Percentiles rank a stretch among this genome's conserved stretches.
Conservation (phyloP, 1,140 invertebrate genomes). For the Drosophila santomea region DNA sequence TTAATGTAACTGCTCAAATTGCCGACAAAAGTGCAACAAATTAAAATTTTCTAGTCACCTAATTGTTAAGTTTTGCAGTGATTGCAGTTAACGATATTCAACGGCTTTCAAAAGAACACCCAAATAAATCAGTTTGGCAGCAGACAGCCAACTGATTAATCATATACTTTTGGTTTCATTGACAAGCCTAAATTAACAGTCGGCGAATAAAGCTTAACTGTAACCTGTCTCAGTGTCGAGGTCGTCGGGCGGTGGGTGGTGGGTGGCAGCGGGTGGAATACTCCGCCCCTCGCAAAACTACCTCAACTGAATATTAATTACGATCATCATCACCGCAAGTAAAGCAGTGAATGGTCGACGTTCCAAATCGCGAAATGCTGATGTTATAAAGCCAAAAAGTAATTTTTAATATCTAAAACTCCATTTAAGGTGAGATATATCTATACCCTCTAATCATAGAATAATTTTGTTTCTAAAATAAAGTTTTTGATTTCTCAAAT, state of each 20-base stretch:
- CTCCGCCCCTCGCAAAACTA: constrained; percentile 20
- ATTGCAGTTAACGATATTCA: not conserved
- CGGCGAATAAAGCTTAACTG: constrained; percentile 53
- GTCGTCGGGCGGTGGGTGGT: constrained; percentile 5
- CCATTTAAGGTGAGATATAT: too few species aligned
- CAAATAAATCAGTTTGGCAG: constrained; percentile 4
- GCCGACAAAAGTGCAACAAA: not conserved
- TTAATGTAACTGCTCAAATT: not conserved
- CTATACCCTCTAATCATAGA: too few species aligned
- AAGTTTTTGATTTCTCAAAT: too few species aligned
- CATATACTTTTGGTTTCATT: constrained; percentile 52
- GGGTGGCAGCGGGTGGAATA: not conserved
- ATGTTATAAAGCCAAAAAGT: constrained; percentile 1
- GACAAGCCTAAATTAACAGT: constrained; percentile 61
- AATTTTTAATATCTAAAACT: not conserved
- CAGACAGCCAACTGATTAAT: constrained; percentile 25
- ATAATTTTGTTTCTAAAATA: too few species aligned
- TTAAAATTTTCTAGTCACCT: not conserved
- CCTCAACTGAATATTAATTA: constrained; percentile 52
- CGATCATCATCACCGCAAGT: constrained; percentile 25
- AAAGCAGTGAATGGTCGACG: constrained; percentile 25
- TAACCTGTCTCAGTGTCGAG: constrained; percentile 61
- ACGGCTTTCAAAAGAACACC: not conserved
- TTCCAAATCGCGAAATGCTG: constrained; percentile 25
- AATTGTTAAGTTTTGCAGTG: constrained; percentile 7